Evolutionary conservation across 2,113 vertebrate species (phyloP), one percentile per base, ranked within the genome.

Genomic region (Pyxicephalus adspersus): DNA sequence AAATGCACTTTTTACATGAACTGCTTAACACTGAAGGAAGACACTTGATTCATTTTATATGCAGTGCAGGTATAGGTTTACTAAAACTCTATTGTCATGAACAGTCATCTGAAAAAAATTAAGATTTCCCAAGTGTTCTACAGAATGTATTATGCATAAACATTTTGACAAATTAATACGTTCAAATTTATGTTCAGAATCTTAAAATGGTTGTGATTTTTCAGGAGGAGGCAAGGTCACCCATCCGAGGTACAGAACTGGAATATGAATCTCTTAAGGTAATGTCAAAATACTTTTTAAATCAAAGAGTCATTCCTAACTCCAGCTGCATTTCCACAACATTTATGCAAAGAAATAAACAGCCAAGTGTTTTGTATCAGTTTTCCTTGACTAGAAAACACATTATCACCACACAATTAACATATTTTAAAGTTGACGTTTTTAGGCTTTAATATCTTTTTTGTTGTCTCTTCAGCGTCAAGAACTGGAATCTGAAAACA

Each of bases 241-340:
- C 94, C 79, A 92, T 95, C 45, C 95, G 97, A 83, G 94, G 98
- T 50, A 96, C 96, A 20, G 98, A 99, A 83, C 87, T 99, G 88
- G 98, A 99, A 85, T 99, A 99, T 22, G 98, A 98, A 81, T 99
- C 97, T 0, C 96, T 99, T 67, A 99, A 99, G 95, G 97, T 98
- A 92, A 91, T 85, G 28, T 17, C 26, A 65, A 26, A 25, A 57
- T 1, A 19, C 1, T 4, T 20, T 25, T 6, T 38, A 45, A 45
- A 60, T 1, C 22, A 60, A 60, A 8, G 57, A 3, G 8, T 60
- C 19, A 0, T 1, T n/a, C 55, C n/a, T 50, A 23, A 65, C n/a
- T 16, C 23, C 26, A 29, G 26, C 23, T 18, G 1, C 2, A 31
- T 31, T 58, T 23, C 5, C 28, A 57, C 29, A 16, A 4, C 26